Conservation (phyloP, 2,888 invertebrate species). For the Rhyacophila evoluta region DNA sequence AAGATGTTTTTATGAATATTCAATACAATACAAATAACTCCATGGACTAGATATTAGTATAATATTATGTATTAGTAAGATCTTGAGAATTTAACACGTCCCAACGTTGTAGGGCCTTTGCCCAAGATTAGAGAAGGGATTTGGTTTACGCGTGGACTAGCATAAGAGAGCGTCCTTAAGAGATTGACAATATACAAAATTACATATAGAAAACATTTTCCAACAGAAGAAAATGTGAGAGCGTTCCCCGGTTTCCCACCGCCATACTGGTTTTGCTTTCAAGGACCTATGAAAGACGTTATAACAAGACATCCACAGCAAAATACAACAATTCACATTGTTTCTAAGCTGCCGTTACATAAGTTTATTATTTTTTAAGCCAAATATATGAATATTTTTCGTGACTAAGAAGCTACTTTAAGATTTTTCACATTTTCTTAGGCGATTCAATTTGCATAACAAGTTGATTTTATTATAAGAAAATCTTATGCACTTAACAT, state of each 20-base stretch:
- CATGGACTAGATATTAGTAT: too few relatives aligned
- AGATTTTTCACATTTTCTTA: not conserved
- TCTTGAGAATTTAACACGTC: too few relatives aligned
- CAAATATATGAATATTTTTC: conserved; percentile 54
- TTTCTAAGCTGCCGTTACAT: conserved; percentile 49
- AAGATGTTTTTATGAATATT: too few relatives aligned
- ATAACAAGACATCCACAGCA: conserved; percentile 29
- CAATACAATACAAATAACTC: too few relatives aligned
- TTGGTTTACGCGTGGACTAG: conserved; percentile 54
- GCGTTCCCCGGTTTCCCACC: conserved; percentile 23
- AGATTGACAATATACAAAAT: conserved; percentile 54
- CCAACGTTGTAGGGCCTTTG: not conserved
- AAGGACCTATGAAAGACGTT: conserved; percentile 36
- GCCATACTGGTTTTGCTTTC: conserved; percentile 31
- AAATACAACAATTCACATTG: conserved; percentile 38
- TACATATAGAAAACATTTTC: conserved; percentile 51
- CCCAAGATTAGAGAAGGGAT: conserved; percentile 50
- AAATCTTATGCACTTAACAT: too few relatives aligned
- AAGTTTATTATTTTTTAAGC: conserved; percentile 53
- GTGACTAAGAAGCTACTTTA: conserved; percentile 25
- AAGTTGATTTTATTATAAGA: too few relatives aligned
- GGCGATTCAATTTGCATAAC: not conserved
- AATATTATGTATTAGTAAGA: too few relatives aligned
- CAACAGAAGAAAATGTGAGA: conserved; percentile 38
- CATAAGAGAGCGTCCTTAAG: conserved; percentile 54